phyloP scores from a whole-genome alignment of 2,888 invertebrate genomes.

The Epinotia nisella region DNA sequence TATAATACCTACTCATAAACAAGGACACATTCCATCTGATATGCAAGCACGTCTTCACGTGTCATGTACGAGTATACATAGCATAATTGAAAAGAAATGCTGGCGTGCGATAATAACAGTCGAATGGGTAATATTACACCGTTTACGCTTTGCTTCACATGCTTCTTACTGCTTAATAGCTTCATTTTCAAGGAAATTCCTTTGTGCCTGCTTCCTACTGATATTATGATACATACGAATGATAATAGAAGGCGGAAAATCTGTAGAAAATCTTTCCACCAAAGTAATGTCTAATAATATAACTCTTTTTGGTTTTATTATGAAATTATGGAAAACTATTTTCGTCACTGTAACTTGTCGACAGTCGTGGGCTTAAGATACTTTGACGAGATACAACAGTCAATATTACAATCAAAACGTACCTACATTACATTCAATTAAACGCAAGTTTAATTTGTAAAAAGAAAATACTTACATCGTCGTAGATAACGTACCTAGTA shows the following conservation, averaged over 20 bases:
- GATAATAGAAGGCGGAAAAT: not conserved
- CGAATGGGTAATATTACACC: slow-evolving; percentile 23
- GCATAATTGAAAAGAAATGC: slow-evolving; percentile 38
- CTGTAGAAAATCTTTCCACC: not conserved
- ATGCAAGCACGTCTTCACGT: slow-evolving; percentile 7
- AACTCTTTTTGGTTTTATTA: too few species aligned
- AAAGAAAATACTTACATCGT: not conserved
- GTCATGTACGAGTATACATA: slow-evolving; percentile 11
- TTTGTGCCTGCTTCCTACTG: not conserved
- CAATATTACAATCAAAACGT: too few species aligned
- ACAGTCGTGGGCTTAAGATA: too few species aligned
- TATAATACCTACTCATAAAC: slow-evolving; percentile 16
- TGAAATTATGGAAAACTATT: too few species aligned
- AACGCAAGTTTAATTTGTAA: too few species aligned
- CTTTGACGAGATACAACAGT: too few species aligned
- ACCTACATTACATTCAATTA: too few species aligned
- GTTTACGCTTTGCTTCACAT: slow-evolving; percentile 32
- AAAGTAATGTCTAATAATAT: not conserved
- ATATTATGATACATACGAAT: not conserved
- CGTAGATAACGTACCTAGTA: not conserved
- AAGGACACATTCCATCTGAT: slow-evolving; percentile 23
- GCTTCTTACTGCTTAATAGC: slow-evolving; percentile 24
- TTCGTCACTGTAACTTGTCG: too few species aligned
- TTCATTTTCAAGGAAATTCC: slow-evolving; percentile 30
- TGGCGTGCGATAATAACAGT: slow-evolving; percentile 23